A percentile compares a stretch with the other conserved stretches of the same genome.
Conservation (phyloP, 2,113 vertebrate genomes). For the Physeter macrocephalus region DNA sequence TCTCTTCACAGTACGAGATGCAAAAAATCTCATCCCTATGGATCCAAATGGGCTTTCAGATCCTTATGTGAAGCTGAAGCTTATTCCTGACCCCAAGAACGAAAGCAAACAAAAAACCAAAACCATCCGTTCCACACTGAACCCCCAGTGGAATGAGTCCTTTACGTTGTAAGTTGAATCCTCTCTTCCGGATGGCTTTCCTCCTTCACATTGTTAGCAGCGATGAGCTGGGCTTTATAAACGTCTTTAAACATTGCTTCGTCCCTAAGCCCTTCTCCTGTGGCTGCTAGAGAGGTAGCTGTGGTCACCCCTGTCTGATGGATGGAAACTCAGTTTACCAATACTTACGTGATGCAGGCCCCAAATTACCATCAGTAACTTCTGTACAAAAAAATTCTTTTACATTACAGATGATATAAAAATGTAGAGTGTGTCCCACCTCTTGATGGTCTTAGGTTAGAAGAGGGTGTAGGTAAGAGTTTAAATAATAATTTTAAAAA, state of each 20-base stretch:
- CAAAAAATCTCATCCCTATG: slow-evolving; percentile 97
- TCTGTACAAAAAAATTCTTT: not conserved
- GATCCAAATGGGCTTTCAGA: slow-evolving; percentile 97
- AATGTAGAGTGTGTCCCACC: not conserved
- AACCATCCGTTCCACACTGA: slow-evolving; percentile 95
- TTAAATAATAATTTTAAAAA: not conserved
- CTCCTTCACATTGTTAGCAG: rapidly evolving
- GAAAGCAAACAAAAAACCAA: slow-evolving; percentile 98
- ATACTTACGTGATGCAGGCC: not conserved
- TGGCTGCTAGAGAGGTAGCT: not conserved
- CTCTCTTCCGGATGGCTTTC: rapidly evolving
- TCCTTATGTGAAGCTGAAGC: slow-evolving; percentile 97
- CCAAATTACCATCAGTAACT: not conserved
- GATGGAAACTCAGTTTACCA: not conserved
- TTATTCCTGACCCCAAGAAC: slow-evolving; percentile 96
- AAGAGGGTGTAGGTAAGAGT: not conserved
- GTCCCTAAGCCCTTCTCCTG: not conserved
- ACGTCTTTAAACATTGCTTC: not conserved
- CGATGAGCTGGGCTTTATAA: rapidly evolving
- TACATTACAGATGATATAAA: not conserved
- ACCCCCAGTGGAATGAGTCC: slow-evolving; percentile 95
- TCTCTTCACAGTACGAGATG: slow-evolving; percentile 89
- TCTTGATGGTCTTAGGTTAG: not conserved
- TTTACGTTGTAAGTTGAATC: slow-evolving; percentile 91
- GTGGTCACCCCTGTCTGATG: not conserved